Conservation (phyloP, 2,888 invertebrate genomes). For the Mesodorylaimus sp. region DNA sequence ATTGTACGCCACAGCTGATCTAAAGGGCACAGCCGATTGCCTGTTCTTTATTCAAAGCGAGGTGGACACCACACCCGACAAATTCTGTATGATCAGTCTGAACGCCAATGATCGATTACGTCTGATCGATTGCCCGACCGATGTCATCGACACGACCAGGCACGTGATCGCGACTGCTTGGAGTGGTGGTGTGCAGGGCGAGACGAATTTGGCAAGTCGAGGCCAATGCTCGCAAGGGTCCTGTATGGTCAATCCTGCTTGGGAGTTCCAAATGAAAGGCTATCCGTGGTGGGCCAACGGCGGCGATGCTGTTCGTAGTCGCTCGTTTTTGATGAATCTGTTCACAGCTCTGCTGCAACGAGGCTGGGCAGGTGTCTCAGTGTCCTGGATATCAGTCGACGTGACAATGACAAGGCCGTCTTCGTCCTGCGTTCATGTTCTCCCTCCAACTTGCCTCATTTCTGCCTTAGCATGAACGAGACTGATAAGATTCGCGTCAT, state of each 20-base stretch:
- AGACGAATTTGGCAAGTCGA: background rate
- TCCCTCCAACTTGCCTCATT: constrained; percentile 8
- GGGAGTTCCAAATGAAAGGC: constrained; percentile 8
- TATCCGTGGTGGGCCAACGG: constrained; percentile 10
- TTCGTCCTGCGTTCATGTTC: constrained; percentile 10
- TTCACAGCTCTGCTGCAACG: constrained; percentile 1
- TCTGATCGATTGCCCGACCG: constrained; percentile 5
- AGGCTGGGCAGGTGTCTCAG: constrained; percentile 10
- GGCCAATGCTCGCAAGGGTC: too few species aligned
- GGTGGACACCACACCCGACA: too few species aligned
- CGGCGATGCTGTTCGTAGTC: constrained; percentile 6
- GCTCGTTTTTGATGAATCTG: constrained; percentile 9
- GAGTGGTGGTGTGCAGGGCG: constrained; percentile 8
- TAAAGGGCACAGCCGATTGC: constrained; percentile 13
- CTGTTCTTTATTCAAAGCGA: constrained; percentile 10
- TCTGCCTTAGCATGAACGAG: constrained; percentile 8
- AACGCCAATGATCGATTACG: constrained; percentile 10
- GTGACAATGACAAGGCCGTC: constrained; percentile 11
- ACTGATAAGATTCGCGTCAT: constrained; percentile 10
- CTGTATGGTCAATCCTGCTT: too few species aligned
- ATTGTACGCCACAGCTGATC: constrained; percentile 9
- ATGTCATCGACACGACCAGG: background rate
- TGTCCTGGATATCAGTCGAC: constrained; percentile 9
- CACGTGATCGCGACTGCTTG: constrained; percentile 1
- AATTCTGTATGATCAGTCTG: constrained; percentile 10